A percentile compares a stretch with the other conserved stretches of the same genome.
phyloP scores from a whole-genome alignment of 2,113 vertebrate species.

The Pelobates fuscus region DNA sequence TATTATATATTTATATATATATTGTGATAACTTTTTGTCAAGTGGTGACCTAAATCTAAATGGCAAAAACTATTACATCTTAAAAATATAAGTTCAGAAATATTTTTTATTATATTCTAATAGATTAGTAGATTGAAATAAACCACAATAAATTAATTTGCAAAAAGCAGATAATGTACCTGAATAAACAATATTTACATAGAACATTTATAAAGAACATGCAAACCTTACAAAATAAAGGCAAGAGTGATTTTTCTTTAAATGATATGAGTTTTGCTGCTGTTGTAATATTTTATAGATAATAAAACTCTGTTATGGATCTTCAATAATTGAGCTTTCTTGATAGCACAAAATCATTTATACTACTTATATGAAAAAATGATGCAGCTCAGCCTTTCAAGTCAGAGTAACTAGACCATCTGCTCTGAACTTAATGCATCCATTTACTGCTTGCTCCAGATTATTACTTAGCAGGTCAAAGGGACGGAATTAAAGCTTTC shows the following conservation, averaged over 20 bases:
- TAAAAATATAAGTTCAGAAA: too few species aligned
- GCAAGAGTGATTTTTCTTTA: background rate
- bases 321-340: slow-evolving; percentile 11
- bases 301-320: slow-evolving; percentile 25
- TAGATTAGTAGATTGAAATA: too few species aligned
- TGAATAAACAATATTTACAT: too few species aligned
- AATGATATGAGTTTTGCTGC: slow-evolving; percentile 3
- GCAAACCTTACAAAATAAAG: background rate
- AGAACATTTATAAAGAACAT: too few species aligned
- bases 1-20: too few species aligned
- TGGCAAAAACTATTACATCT: too few species aligned
- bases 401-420: slow-evolving; percentile 28
- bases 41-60: too few species aligned
- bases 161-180: too few species aligned
- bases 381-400: slow-evolving; percentile 25
- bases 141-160: too few species aligned
- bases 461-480: slow-evolving; percentile 19
- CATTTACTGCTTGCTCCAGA: slow-evolving; percentile 33
- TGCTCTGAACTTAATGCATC: slow-evolving; percentile 32
- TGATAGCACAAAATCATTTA: slow-evolving; percentile 29
- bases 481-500: slow-evolving; percentile 29
- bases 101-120: too few species aligned
- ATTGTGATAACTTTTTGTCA: too few species aligned
- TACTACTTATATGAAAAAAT: slow-evolving; percentile 18
- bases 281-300: background rate